These are phyloP conservation scores for Barbus barbus DNA, from an alignment of 2,113 vertebrate genomes.

Conservation along the genomic window DNA sequence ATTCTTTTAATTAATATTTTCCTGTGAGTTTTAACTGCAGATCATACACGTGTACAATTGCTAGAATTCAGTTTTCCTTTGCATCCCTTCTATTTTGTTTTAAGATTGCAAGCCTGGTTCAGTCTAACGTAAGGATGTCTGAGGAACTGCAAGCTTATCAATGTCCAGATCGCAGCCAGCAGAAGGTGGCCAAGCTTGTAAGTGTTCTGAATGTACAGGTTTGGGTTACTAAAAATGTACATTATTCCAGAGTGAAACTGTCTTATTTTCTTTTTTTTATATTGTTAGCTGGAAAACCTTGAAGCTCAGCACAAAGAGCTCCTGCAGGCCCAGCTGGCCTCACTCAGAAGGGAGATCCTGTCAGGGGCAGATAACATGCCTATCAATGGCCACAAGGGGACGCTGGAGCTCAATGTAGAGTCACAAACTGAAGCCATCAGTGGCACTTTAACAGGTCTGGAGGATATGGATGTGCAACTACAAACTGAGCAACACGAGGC, in stretches of 20 bases:
- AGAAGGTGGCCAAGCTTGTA: conserved; percentile 61
- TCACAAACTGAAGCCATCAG: conserved; percentile 19
- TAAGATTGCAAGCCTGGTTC: conserved; percentile 49
- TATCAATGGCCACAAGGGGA: conserved; percentile 46
- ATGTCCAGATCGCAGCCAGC: conserved; percentile 55
- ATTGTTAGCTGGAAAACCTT: conserved; percentile 60
- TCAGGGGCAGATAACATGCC: conserved; percentile 19
- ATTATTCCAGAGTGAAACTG: not conserved
- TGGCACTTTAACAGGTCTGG: conserved; percentile 48
- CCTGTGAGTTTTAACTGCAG: no score
- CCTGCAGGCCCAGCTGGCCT: conserved; percentile 62
- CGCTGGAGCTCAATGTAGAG: conserved; percentile 38
- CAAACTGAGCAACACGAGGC: conserved; percentile 36
- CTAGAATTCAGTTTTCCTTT: no score
- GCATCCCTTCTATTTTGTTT: no score
- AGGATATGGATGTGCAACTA: conserved; percentile 56
- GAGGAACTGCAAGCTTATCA: conserved; percentile 61
- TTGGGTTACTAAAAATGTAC: not conserved
- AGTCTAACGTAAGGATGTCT: conserved; percentile 59
- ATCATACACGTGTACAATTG: no score
- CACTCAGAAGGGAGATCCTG: conserved; percentile 58
- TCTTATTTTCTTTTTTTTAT: not conserved
- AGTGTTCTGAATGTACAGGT: conserved; percentile 31
- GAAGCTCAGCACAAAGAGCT: conserved; percentile 63
- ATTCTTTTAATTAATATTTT: no score